Evolutionary conservation across 2,113 vertebrate species (phyloP).

Genomic region (Sula dactylatra): DNA sequence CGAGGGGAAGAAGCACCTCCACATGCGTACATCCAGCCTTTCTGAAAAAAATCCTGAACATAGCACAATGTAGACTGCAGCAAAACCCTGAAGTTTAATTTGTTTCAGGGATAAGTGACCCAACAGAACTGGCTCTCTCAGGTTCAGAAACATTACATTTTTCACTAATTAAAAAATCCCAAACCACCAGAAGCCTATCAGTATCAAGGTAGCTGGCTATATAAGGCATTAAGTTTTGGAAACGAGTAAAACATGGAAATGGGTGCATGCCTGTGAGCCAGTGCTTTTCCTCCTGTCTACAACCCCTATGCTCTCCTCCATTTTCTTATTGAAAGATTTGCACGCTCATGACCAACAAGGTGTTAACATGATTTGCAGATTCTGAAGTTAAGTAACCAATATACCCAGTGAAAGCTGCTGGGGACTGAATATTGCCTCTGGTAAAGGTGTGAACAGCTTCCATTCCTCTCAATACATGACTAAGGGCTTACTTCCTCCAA

Average conservation of each 20-base stretch:
- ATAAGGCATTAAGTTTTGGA: not conserved
- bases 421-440: not conserved
- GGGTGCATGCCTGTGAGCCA: not conserved
- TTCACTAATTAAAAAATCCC: not conserved
- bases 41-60: not conserved
- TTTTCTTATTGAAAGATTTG: not conserved
- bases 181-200: not conserved
- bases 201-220: not conserved
- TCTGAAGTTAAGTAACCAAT: not conserved
- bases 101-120: not conserved
- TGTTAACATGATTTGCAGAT: not conserved
- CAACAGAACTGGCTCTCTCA: not conserved
- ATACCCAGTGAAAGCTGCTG: not conserved
- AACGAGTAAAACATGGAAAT: not conserved
- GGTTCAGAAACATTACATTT: not conserved
- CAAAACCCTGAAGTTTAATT: not conserved
- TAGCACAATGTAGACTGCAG: not conserved
- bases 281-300: not conserved
- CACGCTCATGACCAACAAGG: not conserved
- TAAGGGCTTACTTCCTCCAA: not conserved
- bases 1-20: not conserved
- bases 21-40: not conserved
- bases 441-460: not conserved
- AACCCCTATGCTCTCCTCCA: fast-evolving
- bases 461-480: not conserved